These are phyloP conservation scores for Ciconia maguari DNA, from an alignment of 2,113 vertebrate genomes.

Conservation along the genomic window DNA sequence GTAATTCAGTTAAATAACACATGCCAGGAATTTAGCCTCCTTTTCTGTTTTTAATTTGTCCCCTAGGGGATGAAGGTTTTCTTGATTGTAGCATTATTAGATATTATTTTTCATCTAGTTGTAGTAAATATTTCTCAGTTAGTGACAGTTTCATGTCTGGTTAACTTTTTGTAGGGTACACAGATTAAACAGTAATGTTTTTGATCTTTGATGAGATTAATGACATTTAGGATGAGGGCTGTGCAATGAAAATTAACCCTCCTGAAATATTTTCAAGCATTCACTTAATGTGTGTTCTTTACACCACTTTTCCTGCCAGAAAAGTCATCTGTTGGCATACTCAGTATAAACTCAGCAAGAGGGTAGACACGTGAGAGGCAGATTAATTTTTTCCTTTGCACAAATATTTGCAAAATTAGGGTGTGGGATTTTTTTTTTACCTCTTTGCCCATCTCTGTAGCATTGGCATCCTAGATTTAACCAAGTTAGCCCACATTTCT, in stretches of 20 bases:
- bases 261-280: not conserved
- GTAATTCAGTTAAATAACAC: not conserved
- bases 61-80: not conserved
- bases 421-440: not conserved
- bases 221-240: not conserved
- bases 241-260: not conserved
- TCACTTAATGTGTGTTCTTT: not conserved
- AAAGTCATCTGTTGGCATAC: not conserved
- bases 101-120: conserved; percentile 27
- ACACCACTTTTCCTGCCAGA: not conserved
- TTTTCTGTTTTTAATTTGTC: conserved; percentile 56
- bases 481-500: not conserved
- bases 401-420: conserved; percentile 2
- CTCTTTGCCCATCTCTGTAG: not conserved
- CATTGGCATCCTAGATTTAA: not conserved
- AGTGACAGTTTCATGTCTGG: conserved; percentile 18
- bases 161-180: not conserved
- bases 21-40: not conserved
- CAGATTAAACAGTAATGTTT: conserved; percentile 12
- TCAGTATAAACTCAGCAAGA: not conserved
- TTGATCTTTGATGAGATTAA: conserved; percentile 15
- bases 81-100: not conserved
- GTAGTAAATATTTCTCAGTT: conserved; percentile 42
- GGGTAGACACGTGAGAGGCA: not conserved
- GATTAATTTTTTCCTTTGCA: not conserved